Evolutionary conservation across 2,888 invertebrate species (phyloP), one percentile per base, ranked within the genome.

Genomic region (Trachelus iudaicus): DNA sequence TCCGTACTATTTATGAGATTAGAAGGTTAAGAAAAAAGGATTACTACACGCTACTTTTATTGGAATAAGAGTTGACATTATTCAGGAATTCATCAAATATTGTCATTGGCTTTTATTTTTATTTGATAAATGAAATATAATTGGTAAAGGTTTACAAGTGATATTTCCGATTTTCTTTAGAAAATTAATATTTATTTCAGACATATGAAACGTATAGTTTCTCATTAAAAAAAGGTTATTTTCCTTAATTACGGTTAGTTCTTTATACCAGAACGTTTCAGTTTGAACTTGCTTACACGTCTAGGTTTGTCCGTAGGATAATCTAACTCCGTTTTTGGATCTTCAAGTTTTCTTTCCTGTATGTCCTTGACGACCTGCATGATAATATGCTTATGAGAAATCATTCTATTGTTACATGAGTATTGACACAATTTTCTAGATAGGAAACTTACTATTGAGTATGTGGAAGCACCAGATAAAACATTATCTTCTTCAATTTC

Each of bases 231-330:
- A 23, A 23, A 23, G 11, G 11, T 71, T 71, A 30, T 33, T 33
- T 31, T n/a, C 9, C 15, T 9, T 30, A 33, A 30, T 71, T 11
- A 4, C 30, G 13, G 23, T 30, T 34, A 34, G 15, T 71, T 71
- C 11, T 71, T 71, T 23, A 56, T 23, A 2, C 56, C 56, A 73
- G 78, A 76, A 76, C 89, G 85, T 79, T 87, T 87, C 80, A 88
- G 85, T 80, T 85, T 89, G 79, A 90, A 90, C 81, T 83, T 87
- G 69, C 90, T 90, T 30, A 89, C 79, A 56, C 85, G 85, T 80
- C 84, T 82, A 69, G 82, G 84, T 68, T 80, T 77, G 34, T 76
- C 78, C n/a, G 69, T 73, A 30, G 78, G 2, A 75, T 80, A 79
- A n/a, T 56, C 77, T 34, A 34, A 69, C 12, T 79, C 75, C 34